phyloP scores from a whole-genome alignment of 2,888 invertebrate species.

The Orthonevra nobilis region DNA sequence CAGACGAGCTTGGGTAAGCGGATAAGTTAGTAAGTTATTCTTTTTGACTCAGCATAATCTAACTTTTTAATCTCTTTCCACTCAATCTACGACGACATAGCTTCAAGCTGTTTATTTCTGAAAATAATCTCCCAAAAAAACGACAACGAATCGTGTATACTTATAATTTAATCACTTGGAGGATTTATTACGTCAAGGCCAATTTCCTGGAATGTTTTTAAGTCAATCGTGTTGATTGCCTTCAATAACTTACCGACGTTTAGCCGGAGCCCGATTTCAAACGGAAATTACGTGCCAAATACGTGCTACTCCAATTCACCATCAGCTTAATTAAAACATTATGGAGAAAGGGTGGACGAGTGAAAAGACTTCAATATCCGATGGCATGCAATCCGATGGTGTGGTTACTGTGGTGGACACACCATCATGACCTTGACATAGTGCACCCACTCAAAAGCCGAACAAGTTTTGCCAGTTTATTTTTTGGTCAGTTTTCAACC shows the following conservation, averaged over 20 bases:
- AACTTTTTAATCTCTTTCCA: no score
- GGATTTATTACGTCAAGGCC: no score
- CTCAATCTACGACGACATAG: no score
- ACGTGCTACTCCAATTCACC: not conserved
- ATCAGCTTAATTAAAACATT: slow-evolving; percentile 10
- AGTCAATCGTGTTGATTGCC: no score
- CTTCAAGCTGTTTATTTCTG: no score
- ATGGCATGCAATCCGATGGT: slow-evolving; percentile 3
- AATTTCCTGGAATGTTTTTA: no score
- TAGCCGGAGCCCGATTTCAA: not conserved
- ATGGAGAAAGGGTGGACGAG: not conserved
- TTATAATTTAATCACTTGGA: no score
- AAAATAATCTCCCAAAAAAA: no score
- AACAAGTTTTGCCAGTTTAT: not conserved
- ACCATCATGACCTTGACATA: slow-evolving; percentile 21
- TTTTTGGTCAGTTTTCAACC: not conserved
- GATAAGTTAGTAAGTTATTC: no score
- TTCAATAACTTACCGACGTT: not conserved
- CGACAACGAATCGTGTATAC: no score
- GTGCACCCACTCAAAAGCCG: not conserved
- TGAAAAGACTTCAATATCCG: not conserved
- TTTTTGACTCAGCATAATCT: no score
- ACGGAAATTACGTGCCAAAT: slow-evolving; percentile 1
- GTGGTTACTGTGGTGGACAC: not conserved
- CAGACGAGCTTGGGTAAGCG: no score